A percentile compares a stretch with the other conserved stretches of the same genome.
These are phyloP conservation scores for Ormyrus pomaceus DNA, from an alignment of 2,888 invertebrate genomes.

Conservation along the genomic window DNA sequence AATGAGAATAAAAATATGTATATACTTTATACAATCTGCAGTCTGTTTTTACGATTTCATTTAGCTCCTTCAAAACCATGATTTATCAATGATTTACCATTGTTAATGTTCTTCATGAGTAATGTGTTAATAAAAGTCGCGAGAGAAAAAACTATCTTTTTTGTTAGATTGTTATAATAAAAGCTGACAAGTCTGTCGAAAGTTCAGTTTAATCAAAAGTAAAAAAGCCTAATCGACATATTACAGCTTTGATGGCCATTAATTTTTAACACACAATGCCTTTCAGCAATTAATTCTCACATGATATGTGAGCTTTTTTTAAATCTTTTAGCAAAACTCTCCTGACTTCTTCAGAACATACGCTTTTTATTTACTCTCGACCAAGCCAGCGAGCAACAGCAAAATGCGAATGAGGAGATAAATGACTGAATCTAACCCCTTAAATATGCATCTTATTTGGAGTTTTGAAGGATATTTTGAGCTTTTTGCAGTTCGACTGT, in stretches of 20 bases:
- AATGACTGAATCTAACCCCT: conserved; percentile 7
- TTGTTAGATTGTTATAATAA: conserved; percentile 54
- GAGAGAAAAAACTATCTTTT: conserved; percentile 43
- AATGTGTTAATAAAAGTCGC: conserved; percentile 41
- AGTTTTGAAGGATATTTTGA: conserved; percentile 26
- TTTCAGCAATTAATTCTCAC: conserved; percentile 41
- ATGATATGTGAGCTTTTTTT: conserved; percentile 13
- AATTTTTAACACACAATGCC: conserved; percentile 36
- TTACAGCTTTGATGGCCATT: conserved; percentile 50
- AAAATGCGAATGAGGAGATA: conserved; percentile 30
- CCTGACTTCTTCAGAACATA: conserved; percentile 16
- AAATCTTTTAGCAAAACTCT: conserved; percentile 44
- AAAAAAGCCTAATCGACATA: conserved; percentile 55
- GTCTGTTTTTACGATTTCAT: conserved; percentile 52
- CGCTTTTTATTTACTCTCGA: conserved; percentile 27
- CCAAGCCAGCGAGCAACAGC: conserved; percentile 43
- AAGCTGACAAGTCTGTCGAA: conserved; percentile 54
- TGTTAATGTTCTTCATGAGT: conserved; percentile 29
- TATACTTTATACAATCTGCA: conserved; percentile 56
- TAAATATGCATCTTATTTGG: conserved; percentile 28
- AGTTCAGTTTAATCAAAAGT: conserved; percentile 54
- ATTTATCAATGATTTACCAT: conserved; percentile 32
- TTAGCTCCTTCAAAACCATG: conserved; percentile 46
- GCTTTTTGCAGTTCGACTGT: conserved; percentile 27
- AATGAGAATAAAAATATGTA: conserved; percentile 54